These are phyloP conservation scores for Hydrochoerus hydrochaeris DNA, from an alignment of 2,113 vertebrate species.

Conservation along the genomic window DNA sequence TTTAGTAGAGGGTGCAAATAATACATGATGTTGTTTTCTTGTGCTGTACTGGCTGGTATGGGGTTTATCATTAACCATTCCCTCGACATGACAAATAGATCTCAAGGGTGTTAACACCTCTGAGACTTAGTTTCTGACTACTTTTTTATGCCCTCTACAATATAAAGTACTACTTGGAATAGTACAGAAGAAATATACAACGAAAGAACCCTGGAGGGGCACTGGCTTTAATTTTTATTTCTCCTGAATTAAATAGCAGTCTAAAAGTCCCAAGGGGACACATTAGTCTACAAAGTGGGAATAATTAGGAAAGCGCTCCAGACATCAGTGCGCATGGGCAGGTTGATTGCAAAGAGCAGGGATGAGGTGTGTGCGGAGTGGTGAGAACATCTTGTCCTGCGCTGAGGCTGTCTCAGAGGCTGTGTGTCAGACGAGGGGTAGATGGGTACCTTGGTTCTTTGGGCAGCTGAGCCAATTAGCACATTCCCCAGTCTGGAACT, in stretches of 20 bases:
- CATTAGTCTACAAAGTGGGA: slow-evolving; percentile 47
- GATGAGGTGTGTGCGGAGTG: background rate
- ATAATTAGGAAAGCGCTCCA: slow-evolving; percentile 55
- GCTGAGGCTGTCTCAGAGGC: slow-evolving; percentile 70
- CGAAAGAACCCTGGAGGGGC: background rate
- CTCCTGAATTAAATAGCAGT: slow-evolving; percentile 61
- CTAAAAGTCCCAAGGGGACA: slow-evolving; percentile 62
- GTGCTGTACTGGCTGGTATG: background rate
- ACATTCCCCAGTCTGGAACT: slow-evolving; percentile 76
- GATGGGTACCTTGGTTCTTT: slow-evolving; percentile 59
- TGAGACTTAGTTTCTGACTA: background rate
- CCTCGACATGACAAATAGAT: background rate
- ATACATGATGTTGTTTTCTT: background rate
- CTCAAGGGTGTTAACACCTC: background rate
- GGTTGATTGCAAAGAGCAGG: slow-evolving; percentile 57
- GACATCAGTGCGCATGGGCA: slow-evolving; percentile 23
- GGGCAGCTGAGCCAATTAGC: slow-evolving; percentile 75
- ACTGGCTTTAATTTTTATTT: slow-evolving; percentile 66
- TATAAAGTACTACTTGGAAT: background rate
- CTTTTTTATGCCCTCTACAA: background rate
- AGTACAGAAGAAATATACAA: background rate
- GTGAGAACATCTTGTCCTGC: slow-evolving; percentile 72
- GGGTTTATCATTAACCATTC: background rate
- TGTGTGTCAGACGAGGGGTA: slow-evolving; percentile 68
- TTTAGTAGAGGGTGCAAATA: background rate